Percentiles rank a stretch among this genome's conserved stretches.
Conservation (phyloP, 2,113 vertebrate species). For the Dipodomys stephensi region DNA sequence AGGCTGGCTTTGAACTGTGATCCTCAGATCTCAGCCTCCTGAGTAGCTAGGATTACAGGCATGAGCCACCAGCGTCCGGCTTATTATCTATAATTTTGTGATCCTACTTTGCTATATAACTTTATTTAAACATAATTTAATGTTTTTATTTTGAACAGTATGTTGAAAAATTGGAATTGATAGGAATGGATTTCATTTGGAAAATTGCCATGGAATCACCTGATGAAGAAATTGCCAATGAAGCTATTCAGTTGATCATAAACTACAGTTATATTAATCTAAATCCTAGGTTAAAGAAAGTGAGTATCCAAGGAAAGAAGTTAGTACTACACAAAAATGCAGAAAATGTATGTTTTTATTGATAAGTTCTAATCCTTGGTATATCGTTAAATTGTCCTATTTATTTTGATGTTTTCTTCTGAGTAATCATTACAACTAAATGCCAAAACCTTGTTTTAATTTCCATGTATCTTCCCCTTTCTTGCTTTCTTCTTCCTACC, state of each 20-base stretch:
- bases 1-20: no score
- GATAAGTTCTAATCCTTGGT: not conserved
- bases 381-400: not conserved
- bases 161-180: constrained; percentile 97
- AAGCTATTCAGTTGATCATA: constrained; percentile 98
- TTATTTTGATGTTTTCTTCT: constrained; percentile 62
- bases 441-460: constrained; percentile 63
- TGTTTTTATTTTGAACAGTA: constrained; percentile 87
- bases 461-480: constrained; percentile 52
- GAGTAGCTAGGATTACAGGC: no score
- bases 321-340: not conserved
- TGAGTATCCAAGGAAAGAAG: constrained; percentile 72
- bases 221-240: constrained; percentile 99
- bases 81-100: not conserved
- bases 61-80: no score
- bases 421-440: not conserved
- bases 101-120: not conserved
- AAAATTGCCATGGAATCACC: constrained; percentile 99
- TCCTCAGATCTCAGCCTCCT: no score
- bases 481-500: no score
- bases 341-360: not conserved
- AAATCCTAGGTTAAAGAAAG: constrained; percentile 99
- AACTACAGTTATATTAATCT: constrained; percentile 99
- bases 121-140: not conserved
- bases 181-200: constrained; percentile 99